phyloP scores from a whole-genome alignment of 1,140 invertebrate genomes.

The Littorina saxatilis region DNA sequence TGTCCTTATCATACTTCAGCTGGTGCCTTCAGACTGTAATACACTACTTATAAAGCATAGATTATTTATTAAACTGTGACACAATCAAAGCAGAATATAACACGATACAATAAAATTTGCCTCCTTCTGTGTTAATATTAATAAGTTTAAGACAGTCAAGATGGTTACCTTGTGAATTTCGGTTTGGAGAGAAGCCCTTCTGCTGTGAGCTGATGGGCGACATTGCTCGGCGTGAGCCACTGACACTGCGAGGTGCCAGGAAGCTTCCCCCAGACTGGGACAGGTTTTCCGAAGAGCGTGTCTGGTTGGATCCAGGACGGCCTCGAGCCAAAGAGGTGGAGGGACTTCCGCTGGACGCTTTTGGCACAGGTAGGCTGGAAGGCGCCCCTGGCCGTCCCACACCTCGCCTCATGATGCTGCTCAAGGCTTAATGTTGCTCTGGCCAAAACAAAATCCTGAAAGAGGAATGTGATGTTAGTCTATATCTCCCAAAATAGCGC shows the following conservation, averaged over 20 bases:
- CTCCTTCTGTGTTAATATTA: no score
- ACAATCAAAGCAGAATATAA: no score
- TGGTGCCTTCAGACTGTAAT: no score
- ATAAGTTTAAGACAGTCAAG: no score
- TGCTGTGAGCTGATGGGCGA: conserved; percentile 55
- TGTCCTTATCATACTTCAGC: no score
- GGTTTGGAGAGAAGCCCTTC: conserved; percentile 44
- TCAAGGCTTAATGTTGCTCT: no score
- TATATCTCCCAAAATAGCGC: no score
- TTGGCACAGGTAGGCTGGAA: conserved; percentile 65
- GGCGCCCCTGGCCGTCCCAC: conserved; percentile 53
- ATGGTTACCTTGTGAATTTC: conserved; percentile 26
- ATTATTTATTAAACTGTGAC: no score
- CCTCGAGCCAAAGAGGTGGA: conserved; percentile 54
- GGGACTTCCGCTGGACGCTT: conserved; percentile 60
- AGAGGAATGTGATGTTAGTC: not conserved
- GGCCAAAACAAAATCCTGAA: not conserved
- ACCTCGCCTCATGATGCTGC: conserved; percentile 50
- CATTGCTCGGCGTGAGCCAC: conserved; percentile 51
- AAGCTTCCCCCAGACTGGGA: conserved; percentile 53
- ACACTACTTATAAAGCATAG: no score
- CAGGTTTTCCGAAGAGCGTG: conserved; percentile 67
- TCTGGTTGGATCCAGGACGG: conserved; percentile 45
- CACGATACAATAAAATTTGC: no score
- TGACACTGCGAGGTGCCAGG: conserved; percentile 30